Base-by-base conservation (phyloP, 1,140 invertebrate species). In the Drosophila lacteicornis region DNA sequence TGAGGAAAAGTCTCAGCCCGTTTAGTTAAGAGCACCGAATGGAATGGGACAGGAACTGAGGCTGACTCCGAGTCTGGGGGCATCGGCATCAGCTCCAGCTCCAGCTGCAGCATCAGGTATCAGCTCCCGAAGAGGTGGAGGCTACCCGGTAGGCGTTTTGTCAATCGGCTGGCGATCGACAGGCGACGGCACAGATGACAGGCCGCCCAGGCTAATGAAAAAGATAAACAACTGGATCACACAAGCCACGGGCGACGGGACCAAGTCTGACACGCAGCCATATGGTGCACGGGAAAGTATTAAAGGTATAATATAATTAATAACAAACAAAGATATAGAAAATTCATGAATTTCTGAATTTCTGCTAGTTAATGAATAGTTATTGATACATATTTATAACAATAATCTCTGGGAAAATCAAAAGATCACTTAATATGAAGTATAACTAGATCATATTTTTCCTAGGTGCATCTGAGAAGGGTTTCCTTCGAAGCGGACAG, bases 221-320 rank as follows among this genome's bases (percentile, higher is more conserved):
- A 88, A 87, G 83, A 87, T 87, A 88, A 87, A 87, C 83, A 87
- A 87, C 84, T 87, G 80, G 84, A 84, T 84, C 77, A 88, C 82
- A 80, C 58, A 70, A 45, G 53, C 58, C 65, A 65, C 59, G 40
- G 53, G 46, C 68, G 17, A 19, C 38, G 42, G 33, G 42, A 55
- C 13, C 55, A 33, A 51, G 42, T 36, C 27, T 63, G 43, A 71
- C 77, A 73, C 82, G 71, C 81, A 77, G 78, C 43, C 40, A 50
- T 33, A 7, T 9, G 17, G 9, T 70, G 17, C 67, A 70, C 67
- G 1, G 17, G 1, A 38, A 66, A 17, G 3, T 46, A 67, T 38
- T 42, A 27, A 8, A 4, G 27, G n/a, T 25, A 15, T 27, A 57
- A 11, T 30, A 30, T 0, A 43, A 27, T 15, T 19, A 4, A 9